phyloP scores from a whole-genome alignment of 2,797 vertebrate genomes.

The Sitta carolinensis region DNA sequence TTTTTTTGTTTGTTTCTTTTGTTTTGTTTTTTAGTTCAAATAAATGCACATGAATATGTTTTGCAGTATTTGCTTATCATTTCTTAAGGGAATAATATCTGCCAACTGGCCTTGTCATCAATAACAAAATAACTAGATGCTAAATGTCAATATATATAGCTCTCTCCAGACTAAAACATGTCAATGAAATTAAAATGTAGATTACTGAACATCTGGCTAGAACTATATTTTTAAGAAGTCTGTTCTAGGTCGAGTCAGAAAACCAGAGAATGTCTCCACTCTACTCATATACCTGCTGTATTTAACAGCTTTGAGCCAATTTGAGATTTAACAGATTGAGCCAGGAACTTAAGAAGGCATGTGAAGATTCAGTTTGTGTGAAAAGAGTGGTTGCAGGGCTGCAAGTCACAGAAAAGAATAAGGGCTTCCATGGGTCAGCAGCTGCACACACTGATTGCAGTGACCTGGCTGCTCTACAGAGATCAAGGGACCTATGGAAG shows the following conservation, averaged over 20 bases:
- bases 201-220: constrained; percentile 14
- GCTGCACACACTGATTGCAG: background rate
- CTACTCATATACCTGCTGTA: background rate
- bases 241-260: background rate
- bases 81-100: constrained; percentile 20
- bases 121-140: constrained; percentile 10
- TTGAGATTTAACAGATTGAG: background rate
- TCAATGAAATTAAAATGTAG: constrained; percentile 41
- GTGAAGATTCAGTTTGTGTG: background rate
- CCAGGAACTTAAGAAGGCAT: background rate
- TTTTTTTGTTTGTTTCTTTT: background rate
- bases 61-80: constrained; percentile 11
- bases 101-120: background rate
- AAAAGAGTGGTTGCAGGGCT: background rate
- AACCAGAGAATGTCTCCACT: background rate
- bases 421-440: background rate
- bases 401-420: background rate
- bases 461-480: background rate
- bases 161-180: background rate
- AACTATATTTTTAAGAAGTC: background rate
- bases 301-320: background rate
- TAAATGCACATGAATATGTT: background rate
- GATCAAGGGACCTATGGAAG: background rate
- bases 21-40: background rate
- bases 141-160: constrained; percentile 17